Base-by-base conservation (phyloP, 1,140 invertebrate genomes). In the Brachionus koreanus region DNA sequence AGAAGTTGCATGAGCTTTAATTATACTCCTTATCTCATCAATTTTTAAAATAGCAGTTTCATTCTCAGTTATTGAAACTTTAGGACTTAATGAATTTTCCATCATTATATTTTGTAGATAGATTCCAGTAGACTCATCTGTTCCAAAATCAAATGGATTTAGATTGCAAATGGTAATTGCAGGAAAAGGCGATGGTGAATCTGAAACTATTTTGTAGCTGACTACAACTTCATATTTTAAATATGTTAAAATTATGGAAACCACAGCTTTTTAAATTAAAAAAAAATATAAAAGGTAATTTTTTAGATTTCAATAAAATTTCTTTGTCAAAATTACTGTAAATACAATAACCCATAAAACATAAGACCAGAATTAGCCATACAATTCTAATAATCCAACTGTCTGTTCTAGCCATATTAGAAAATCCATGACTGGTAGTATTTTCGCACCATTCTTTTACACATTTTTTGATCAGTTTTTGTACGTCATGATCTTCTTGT, bases 151-250 rank as follows among this genome's bases (percentile, higher is more conserved):
- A 39, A 79, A 57, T 23, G 76, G 61, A 12, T 79, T 79, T 12
- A 79, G 13, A 65, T 79, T 79, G n/a, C 76, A 79, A 42, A 79
- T 79, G 7, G 76, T 79, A 12, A 79, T 61, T n/a, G 76, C 76
- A 9, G 76, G 76, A 61, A 79, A 79, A 19, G 46, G 46, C 19
- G 76, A 39, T 65, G 49, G 49, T 10, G 49, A 57, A 25, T 79
- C 49, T 1, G 49, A 43, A 12, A 79, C 25, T 25, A 79, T 37
- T 61, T 79, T 23, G 19, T 61, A 61, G 39, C 49, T 79, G 10
- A 79, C 39, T 4, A 61, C 35, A 23, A 61, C 49, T 42, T 37
- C 33, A 61, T 35, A 79, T 13, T 4, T 13, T 9, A 61, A 57
- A 46, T 49, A 74, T 25, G 42, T 10, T 6, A 74, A 10, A 19